A percentile compares a stretch with the other conserved stretches of the same genome.
Evolutionary conservation across 1,140 invertebrate genomes (phyloP).

Genomic region (Drosophila kepulauana): DNA sequence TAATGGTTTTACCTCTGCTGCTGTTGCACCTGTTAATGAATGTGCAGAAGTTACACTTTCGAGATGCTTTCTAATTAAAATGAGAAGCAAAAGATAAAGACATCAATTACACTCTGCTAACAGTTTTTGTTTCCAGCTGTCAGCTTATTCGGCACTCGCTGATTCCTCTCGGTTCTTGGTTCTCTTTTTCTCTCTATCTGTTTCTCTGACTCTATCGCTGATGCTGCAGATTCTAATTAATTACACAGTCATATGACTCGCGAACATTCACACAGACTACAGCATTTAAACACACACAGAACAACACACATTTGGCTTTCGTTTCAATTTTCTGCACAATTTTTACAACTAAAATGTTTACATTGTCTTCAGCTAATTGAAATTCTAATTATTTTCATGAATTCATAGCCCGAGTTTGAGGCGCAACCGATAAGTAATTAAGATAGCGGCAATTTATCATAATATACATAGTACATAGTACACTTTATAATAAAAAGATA

Average conservation of each 20-base stretch:
- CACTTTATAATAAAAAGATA: not conserved
- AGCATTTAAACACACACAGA: not conserved
- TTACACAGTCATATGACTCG: constrained; percentile 45
- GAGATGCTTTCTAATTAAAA: constrained; percentile 54
- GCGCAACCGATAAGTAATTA: constrained; percentile 31
- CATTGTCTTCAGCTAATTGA: constrained; percentile 50
- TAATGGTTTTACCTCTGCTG: not conserved
- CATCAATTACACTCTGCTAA: constrained; percentile 51
- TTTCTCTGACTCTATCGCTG: constrained; percentile 29
- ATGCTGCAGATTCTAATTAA: constrained; percentile 64
- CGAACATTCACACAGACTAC: constrained; percentile 3
- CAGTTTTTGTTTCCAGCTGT: constrained; percentile 26
- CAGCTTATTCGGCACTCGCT: constrained; percentile 27
- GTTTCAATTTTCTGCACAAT: constrained; percentile 22
- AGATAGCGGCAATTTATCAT: constrained; percentile 32
- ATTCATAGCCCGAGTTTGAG: not conserved
- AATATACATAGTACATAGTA: not conserved
- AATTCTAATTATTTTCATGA: constrained; percentile 48
- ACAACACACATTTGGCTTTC: constrained; percentile 4
- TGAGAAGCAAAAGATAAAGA: constrained; percentile 33
- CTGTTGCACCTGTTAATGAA: constrained; percentile 27
- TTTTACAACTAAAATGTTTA: constrained; percentile 37
- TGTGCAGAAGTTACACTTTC: not conserved
- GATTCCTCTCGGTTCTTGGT: constrained; percentile 3
- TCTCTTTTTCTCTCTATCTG: constrained; percentile 4